phyloP scores from a whole-genome alignment of 2,797 vertebrate species.

The Momotus momota region DNA sequence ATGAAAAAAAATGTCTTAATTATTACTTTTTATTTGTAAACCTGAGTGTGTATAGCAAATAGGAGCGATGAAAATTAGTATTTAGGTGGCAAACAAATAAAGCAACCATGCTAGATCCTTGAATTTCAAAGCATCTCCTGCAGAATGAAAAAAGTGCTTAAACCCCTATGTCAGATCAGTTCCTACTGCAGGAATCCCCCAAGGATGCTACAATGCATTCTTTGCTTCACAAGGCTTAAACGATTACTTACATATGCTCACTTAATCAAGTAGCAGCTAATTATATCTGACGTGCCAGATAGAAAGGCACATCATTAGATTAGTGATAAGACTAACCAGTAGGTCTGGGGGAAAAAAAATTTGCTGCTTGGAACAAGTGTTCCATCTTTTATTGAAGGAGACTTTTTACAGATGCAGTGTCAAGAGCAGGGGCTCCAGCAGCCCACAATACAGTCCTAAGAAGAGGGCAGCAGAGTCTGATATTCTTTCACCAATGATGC shows the following conservation, averaged over 20 bases:
- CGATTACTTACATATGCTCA: neutral
- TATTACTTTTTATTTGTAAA: neutral
- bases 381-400: neutral
- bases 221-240: neutral
- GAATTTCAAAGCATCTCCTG: neutral
- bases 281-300: neutral
- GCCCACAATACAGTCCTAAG: neutral
- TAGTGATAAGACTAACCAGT: neutral
- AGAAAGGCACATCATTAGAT: neutral
- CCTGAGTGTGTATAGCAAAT: neutral
- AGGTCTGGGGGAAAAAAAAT: neutral
- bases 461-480: neutral
- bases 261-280: neutral
- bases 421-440: neutral
- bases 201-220: neutral
- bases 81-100: neutral
- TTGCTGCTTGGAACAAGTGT: neutral
- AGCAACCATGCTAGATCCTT: neutral
- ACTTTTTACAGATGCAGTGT: neutral
- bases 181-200: neutral
- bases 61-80: neutral
- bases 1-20: neutral
- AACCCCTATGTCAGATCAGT: neutral
- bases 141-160: neutral
- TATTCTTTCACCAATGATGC: neutral